These are phyloP conservation scores for Xerus inauris DNA, from an alignment of 2,113 vertebrate genomes.

Conservation along the genomic window DNA sequence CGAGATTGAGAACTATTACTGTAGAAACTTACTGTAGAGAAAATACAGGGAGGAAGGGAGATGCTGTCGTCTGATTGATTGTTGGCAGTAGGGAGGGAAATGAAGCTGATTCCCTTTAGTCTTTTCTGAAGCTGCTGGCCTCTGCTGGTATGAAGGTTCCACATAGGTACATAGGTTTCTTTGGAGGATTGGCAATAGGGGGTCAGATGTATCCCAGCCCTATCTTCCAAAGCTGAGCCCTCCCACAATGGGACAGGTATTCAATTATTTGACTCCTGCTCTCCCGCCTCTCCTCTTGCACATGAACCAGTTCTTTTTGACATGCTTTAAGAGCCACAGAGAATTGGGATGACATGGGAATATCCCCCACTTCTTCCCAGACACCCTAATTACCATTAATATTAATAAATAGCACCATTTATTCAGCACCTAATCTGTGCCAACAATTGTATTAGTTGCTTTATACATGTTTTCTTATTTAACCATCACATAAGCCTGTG, in stretches of 20 bases:
- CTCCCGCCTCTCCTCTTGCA: not conserved
- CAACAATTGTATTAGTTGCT: not conserved
- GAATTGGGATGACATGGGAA: not conserved
- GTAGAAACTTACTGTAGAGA: too few relatives aligned
- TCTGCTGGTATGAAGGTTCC: not conserved
- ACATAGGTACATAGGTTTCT: not conserved
- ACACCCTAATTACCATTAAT: too few relatives aligned
- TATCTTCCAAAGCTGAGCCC: not conserved
- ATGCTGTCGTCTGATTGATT: not conserved
- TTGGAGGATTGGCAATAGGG: not conserved
- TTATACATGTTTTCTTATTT: not conserved
- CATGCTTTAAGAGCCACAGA: not conserved
- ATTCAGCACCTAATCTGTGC: not conserved
- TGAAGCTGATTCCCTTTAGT: not conserved
- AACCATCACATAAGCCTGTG: not conserved
- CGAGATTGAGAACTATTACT: not conserved
- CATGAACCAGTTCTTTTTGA: not conserved
- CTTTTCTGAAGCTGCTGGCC: not conserved
- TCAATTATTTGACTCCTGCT: not conserved
- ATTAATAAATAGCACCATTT: not conserved
- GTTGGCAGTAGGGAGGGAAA: not conserved
- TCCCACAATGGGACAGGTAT: not conserved
- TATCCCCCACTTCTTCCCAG: not conserved
- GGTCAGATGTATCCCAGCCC: not conserved
- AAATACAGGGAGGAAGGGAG: not conserved